Evolutionary conservation across 2,888 invertebrate species (phyloP), one percentile per base, ranked within the genome.

Genomic region (Luperina nickerlii): DNA sequence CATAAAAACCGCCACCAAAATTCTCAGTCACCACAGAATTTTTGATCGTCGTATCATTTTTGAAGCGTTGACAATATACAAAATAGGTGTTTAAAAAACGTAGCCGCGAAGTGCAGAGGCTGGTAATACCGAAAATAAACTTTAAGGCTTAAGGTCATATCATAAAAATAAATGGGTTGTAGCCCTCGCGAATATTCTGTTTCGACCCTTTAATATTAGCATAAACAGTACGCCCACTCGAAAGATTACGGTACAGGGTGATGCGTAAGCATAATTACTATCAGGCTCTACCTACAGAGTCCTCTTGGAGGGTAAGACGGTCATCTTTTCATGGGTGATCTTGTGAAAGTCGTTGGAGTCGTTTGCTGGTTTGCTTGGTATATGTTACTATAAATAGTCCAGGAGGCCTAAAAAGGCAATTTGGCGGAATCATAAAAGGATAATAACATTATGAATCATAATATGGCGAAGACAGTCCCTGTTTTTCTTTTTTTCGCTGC

Each of bases 161-260:
- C 93, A 85, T 93, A 91, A 93, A 93, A 92, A 89, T 89, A 88
- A 92, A 92, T 90, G 92, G 84, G 85, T 83, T 90, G 90, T 92
- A 89, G 88, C 89, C 90, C 87, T 88, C 90, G 91, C 91, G 89
- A 90, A 91, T 91, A 89, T 89, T 90, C 88, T 84, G 90, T 90
- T 92, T 90, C 82, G 87, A 79, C 88, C 90, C 88, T 83, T 84
- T 88, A 90, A 92, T 92, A 92, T 93, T 92, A 89, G 90, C 92
- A 92, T 91, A 91, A 92, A 87, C 87, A 88, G 87, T 81, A 87
- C 89, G 78, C 86, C 88, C 67, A 87, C 89, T 84, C 84, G 74
- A 84, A 85, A 88, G 87, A 89, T 89, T 88, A 90, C 85, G 85
- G 85, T 82, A 85, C 81, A 86, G 82, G 79, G 74, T 81, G 82